Percentiles rank a stretch among this genome's conserved stretches.
Evolutionary conservation across 1,140 invertebrate genomes (phyloP).

Genomic region (Lysiphlebus fabarum): DNA sequence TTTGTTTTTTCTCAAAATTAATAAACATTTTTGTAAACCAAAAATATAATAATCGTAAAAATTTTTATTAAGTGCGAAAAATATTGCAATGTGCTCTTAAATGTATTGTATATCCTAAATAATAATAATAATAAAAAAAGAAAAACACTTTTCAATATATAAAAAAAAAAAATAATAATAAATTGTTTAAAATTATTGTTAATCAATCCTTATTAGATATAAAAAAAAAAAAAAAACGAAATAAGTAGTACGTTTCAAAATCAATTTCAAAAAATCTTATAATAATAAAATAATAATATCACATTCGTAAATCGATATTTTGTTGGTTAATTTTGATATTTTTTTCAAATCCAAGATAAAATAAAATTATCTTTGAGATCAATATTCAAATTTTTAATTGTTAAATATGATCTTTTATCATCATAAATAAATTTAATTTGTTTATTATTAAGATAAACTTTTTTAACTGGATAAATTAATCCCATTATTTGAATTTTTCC

Average conservation of each 20-base stretch:
- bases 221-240: no score
- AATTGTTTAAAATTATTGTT: no score
- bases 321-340: background rate
- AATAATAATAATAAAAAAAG: no score
- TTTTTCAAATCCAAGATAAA: background rate
- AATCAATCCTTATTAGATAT: no score
- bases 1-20: background rate
- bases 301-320: background rate
- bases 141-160: no score
- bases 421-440: slow-evolving; percentile 34
- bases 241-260: background rate
- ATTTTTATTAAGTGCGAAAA: no score
- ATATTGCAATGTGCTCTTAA: no score
- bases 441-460: slow-evolving; percentile 36
- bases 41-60: no score
- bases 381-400: slow-evolving; percentile 10
- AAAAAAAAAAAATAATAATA: no score
- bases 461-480: slow-evolving; percentile 30
- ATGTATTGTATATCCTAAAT: no score
- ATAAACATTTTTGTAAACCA: no score
- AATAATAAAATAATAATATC: slow-evolving; percentile 9
- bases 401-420: slow-evolving; percentile 19
- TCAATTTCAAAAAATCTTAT: slow-evolving; percentile 11
- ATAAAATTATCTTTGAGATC: background rate
- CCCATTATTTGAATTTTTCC: slow-evolving; percentile 45